Evolutionary conservation across 2,113 vertebrate species (phyloP).

Genomic region (Nibea coibor): DNA sequence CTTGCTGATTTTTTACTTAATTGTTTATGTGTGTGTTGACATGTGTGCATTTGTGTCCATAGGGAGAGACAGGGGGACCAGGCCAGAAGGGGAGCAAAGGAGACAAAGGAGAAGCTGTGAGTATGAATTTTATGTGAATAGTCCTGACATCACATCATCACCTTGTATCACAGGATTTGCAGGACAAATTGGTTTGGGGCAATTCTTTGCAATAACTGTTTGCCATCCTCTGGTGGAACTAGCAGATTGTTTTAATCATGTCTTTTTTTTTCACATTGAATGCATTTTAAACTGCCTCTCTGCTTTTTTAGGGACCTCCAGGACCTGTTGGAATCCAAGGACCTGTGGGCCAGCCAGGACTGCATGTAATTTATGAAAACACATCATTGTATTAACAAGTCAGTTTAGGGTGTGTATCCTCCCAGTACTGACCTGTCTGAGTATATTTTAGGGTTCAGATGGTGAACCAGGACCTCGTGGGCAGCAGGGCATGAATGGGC

Average conservation of each 20-base stretch:
- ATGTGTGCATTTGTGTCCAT: slow-evolving; percentile 31
- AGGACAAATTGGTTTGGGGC: slow-evolving; percentile 27
- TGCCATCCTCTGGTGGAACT: slow-evolving; percentile 20
- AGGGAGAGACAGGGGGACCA: slow-evolving; percentile 90
- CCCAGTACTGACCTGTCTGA: slow-evolving; percentile 11
- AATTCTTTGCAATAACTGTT: slow-evolving; percentile 30
- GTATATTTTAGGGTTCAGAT: slow-evolving; percentile 86
- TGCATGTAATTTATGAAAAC: slow-evolving; percentile 79
- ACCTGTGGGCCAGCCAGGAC: slow-evolving; percentile 88
- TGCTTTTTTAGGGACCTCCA: slow-evolving; percentile 86
- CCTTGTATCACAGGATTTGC: slow-evolving; percentile 12
- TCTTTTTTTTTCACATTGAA: background rate
- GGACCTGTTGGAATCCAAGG: slow-evolving; percentile 90
- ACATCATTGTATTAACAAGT: background rate
- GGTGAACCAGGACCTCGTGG: slow-evolving; percentile 91
- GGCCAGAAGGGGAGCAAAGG: slow-evolving; percentile 95
- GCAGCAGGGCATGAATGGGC: slow-evolving; percentile 91
- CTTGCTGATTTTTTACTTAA: background rate
- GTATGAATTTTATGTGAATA: slow-evolving; percentile 56
- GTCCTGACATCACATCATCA: slow-evolving; percentile 4
- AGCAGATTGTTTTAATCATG: slow-evolving; percentile 27
- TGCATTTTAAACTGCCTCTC: slow-evolving; percentile 18
- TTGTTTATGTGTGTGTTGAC: background rate
- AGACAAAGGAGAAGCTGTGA: slow-evolving; percentile 91
- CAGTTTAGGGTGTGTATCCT: background rate